Evolutionary conservation across 1,140 invertebrate species (phyloP).

Genomic region (Atta texana): DNA sequence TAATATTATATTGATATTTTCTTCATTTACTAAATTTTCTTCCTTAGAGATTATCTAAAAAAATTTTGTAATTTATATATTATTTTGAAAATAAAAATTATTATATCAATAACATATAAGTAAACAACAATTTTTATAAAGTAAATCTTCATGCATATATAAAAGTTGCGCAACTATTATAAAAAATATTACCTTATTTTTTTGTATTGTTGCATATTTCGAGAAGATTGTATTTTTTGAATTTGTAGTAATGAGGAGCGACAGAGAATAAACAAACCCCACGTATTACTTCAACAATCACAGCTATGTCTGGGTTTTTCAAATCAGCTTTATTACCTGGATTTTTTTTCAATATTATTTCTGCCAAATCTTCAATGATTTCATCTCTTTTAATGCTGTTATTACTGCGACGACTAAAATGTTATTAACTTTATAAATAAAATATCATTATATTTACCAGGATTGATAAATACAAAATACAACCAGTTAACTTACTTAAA

Average conservation of each 20-base stretch:
- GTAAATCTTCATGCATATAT: background rate
- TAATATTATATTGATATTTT: background rate
- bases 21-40: background rate
- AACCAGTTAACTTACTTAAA: slow-evolving; percentile 88
- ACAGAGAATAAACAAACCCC: slow-evolving; percentile 89
- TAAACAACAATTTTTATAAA: background rate
- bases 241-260: slow-evolving; percentile 89
- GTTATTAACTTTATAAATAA: slow-evolving; percentile 62
- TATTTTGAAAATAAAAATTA: background rate
- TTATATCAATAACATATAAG: background rate
- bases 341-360: slow-evolving; percentile 89
- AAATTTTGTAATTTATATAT: background rate
- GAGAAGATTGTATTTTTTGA: slow-evolving; percentile 90
- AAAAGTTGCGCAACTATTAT: background rate
- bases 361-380: slow-evolving; percentile 90
- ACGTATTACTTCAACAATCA: slow-evolving; percentile 93
- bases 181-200: slow-evolving; percentile 31
- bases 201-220: slow-evolving; percentile 82
- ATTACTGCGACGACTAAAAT: slow-evolving; percentile 90
- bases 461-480: slow-evolving; percentile 31
- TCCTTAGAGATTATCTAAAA: background rate
- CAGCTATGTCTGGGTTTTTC: slow-evolving; percentile 91
- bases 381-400: slow-evolving; percentile 90
- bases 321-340: slow-evolving; percentile 91
- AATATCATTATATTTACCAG: background rate